phyloP scores from a whole-genome alignment of 1,140 invertebrate genomes.

The Apis mellifera region Amel_HAv3.1 CM009934.2:10890001-10890500 shows the following conservation, averaged over 20 bases:
- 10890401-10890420: neutral
- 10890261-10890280: neutral
- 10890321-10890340: neutral
- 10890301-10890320: neutral
- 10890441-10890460: constrained; percentile 53
- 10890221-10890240: neutral
- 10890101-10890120: neutral
- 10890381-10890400: no score
- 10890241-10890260: neutral
- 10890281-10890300: neutral
- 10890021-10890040: neutral
- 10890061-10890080: neutral
- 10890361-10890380: no score
- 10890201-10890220: neutral
- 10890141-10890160: neutral
- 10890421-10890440: neutral
- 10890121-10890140: neutral
- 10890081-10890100: neutral
- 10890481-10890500: neutral
- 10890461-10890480: constrained; percentile 46
- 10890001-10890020: neutral
- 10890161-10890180: neutral
- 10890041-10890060: neutral
- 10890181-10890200: no score
- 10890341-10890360: no score